Base-by-base conservation (phyloP, 2,113 vertebrate species). In the Taurulus bubalis region DNA sequence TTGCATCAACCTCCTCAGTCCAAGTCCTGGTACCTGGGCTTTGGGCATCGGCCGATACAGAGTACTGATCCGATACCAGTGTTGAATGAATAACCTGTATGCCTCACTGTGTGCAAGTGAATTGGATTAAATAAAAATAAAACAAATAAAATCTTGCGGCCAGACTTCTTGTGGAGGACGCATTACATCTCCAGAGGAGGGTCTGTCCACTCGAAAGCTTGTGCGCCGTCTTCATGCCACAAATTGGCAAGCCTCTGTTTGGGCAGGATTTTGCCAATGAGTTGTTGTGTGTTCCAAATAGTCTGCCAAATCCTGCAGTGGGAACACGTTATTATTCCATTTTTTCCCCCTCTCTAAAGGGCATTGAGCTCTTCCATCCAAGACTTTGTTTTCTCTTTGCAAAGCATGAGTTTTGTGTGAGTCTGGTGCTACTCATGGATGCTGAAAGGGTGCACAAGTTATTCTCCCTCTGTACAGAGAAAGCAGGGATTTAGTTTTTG, bases 221-320 rank as follows among this genome's bases (percentile, higher is more conserved):
- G 55, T 70, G 77, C 80, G 69, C 82, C 11, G 20, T 80, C 79
- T 78, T 82, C 79, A 81, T 58, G 77, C 65, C 83, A 63, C 28
- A 84, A 89, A 88, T 71, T 87, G 88, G 79, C 82, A 82, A 40
- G 71, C 40, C 70, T 56, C 51, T 75, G 38, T 84, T 75, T 70
- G 74, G 70, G n/a, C 12, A 78, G 63, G 14, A 77, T 22, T 72
- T 82, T 85, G 75, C 83, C 80, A 82, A 2, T 71, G 58, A 78
- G 81, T 47, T 71, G 58, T 63, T 84, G 62, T 78, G 72, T 77
- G 70, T 79, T 82, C 79, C 68, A 82, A 79, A 66, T 40, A 28
- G 45, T 10, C 49, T 60, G 80, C 68, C 90, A 87, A 77, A 86
- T 83, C 77, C 79, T 70, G 83, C 69, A 72, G 73, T 55, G 75